Evolutionary conservation across 2,888 invertebrate species (phyloP).

Genomic region (Acrobasis consociella): DNA sequence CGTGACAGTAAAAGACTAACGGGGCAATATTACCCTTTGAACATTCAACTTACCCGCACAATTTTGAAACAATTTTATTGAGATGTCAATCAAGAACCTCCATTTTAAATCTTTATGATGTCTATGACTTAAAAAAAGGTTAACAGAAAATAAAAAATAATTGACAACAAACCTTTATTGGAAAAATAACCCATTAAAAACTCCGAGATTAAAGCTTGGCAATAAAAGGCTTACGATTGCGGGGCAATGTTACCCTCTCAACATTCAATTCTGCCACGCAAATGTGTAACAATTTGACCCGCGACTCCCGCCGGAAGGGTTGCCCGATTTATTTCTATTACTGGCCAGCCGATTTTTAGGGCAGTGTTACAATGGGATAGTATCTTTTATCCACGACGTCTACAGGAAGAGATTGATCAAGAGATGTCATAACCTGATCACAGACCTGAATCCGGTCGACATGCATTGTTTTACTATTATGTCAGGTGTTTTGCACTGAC

Average conservation of each 20-base stretch:
- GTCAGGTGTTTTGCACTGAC: no score
- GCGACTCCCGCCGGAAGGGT: conserved; percentile 31
- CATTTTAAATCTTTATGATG: no score
- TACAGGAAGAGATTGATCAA: no score
- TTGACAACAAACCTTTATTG: not conserved
- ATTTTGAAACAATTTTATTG: no score
- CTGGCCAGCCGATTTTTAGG: conserved; percentile 41
- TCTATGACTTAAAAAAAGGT: not conserved
- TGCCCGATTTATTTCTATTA: conserved; percentile 59
- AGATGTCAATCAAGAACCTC: no score
- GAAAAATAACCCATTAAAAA: conserved; percentile 12
- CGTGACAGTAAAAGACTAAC: no score
- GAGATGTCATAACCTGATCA: no score
- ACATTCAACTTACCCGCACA: no score
- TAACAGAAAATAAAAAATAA: conserved; percentile 11
- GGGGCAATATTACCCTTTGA: no score
- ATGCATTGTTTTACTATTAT: no score
- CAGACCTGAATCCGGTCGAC: no score
- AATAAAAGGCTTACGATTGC: conserved; percentile 31
- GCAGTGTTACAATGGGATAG: conserved; percentile 16
- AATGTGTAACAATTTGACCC: conserved; percentile 41
- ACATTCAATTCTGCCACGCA: conserved; percentile 50
- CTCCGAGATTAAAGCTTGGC: conserved; percentile 26
- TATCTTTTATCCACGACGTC: not conserved
- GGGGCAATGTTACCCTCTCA: conserved; percentile 43